A percentile compares a stretch with the other conserved stretches of the same genome.
phyloP scores from a whole-genome alignment of 2,888 invertebrate genomes.

The Lamellibrachia columna region DNA sequence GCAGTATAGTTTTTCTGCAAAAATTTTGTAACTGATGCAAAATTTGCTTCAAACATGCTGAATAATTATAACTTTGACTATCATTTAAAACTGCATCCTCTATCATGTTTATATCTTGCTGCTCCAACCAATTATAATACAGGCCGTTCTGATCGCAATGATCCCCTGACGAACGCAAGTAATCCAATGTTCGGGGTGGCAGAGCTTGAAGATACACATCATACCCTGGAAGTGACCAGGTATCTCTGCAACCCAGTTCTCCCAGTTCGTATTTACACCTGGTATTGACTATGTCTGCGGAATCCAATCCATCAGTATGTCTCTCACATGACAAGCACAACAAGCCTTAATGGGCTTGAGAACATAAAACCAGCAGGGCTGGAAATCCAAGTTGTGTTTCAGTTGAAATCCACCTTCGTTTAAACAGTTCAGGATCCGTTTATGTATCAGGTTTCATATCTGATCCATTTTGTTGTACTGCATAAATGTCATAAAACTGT shows the following conservation, averaged over 20 bases:
- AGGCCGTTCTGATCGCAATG: no score
- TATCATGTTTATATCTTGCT: no score
- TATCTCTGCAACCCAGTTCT: background rate
- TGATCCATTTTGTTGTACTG: background rate
- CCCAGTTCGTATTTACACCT: background rate
- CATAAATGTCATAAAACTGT: background rate
- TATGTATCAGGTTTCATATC: background rate
- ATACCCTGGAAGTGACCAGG: background rate
- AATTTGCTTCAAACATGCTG: background rate
- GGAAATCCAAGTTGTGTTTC: background rate
- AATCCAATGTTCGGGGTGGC: background rate
- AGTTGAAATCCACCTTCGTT: background rate
- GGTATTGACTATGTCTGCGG: background rate
- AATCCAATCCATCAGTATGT: background rate
- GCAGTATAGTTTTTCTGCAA: background rate
- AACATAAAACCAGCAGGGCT: background rate
- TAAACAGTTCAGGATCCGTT: background rate
- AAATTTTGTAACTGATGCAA: background rate
- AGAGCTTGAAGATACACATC: background rate
- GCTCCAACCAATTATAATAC: no score
- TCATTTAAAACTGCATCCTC: no score
- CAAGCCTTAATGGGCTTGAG: background rate
- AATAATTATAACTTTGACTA: background rate
- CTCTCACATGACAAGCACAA: background rate
- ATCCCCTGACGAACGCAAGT: background rate